phyloP scores from a whole-genome alignment of 2,888 invertebrate species.

The Saturnia japonica region DNA sequence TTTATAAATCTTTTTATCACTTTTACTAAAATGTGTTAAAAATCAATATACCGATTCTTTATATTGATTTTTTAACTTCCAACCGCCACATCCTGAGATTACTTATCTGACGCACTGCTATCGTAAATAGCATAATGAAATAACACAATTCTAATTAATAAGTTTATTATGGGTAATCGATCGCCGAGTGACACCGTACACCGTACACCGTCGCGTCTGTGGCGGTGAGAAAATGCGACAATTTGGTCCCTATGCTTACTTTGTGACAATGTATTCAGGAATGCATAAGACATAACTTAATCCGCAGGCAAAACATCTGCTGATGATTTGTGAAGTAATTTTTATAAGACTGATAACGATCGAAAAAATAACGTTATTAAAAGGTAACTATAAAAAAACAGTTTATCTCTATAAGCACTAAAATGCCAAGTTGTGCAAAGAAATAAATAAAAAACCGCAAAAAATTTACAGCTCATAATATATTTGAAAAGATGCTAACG shows the following conservation, averaged over 20 bases:
- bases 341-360: neutral
- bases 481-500: neutral
- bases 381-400: neutral
- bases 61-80: neutral
- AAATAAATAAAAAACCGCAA: no score
- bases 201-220: neutral
- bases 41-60: no score
- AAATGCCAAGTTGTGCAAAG: no score
- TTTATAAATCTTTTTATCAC: neutral
- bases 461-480: no score
- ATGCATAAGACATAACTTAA: conserved; percentile 22
- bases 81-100: conserved; percentile 9
- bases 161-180: neutral
- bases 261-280: conserved; percentile 34
- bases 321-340: neutral
- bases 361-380: neutral
- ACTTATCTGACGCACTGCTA: neutral
- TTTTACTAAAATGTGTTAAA: no score
- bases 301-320: neutral
- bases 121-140: neutral
- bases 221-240: conserved; percentile 1
- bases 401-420: no score
- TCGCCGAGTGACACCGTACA: neutral
- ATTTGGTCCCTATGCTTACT: conserved; percentile 30
- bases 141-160: neutral